phyloP scores from a whole-genome alignment of 2,888 invertebrate genomes.

The Morinoia aosen region DNA sequence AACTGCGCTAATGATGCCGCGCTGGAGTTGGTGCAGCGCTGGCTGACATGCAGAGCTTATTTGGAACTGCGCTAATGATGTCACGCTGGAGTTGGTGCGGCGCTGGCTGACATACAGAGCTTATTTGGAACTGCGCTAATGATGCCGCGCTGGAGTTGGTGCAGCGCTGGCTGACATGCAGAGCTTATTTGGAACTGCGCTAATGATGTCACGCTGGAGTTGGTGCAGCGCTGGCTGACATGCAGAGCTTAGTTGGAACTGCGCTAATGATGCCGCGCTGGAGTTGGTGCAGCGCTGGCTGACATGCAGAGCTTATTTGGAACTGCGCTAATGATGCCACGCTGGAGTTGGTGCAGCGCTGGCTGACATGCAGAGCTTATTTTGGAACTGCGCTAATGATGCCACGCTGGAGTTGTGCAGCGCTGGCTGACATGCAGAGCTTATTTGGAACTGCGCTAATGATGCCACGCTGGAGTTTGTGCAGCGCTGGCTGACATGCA shows the following conservation, averaged over 20 bases:
- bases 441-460: neutral
- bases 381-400: neutral
- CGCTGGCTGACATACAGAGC: too few species aligned
- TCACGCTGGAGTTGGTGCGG: too few species aligned
- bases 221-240: too few species aligned
- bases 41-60: neutral
- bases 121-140: neutral
- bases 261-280: neutral
- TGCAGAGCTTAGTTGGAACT: neutral
- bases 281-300: too few species aligned
- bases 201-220: neutral
- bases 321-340: neutral
- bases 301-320: neutral
- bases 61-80: neutral
- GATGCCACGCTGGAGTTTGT: neutral
- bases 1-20: neutral
- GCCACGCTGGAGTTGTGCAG: neutral
- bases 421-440: too few species aligned
- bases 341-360: too few species aligned
- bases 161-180: too few species aligned
- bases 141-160: neutral
- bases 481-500: too few species aligned
- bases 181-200: neutral
- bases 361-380: neutral
- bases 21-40: too few species aligned